A percentile compares a stretch with the other conserved stretches of the same genome.
These are phyloP conservation scores for Drosophila funebris DNA, from an alignment of 1,140 invertebrate species.

Conservation along the genomic window DNA sequence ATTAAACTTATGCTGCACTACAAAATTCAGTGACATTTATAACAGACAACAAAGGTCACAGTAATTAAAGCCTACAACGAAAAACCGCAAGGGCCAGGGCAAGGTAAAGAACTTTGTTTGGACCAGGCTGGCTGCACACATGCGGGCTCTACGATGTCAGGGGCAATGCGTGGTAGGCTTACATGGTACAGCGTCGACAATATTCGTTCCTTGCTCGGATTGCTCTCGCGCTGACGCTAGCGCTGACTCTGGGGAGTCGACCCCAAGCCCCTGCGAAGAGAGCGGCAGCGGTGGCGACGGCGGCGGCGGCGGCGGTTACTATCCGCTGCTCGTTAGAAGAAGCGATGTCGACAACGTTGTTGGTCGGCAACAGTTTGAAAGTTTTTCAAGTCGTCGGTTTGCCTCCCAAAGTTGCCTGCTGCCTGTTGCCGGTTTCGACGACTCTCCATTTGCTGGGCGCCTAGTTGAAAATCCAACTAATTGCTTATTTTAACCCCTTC, in stretches of 20 bases:
- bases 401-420: constrained; percentile 64
- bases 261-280: too few species aligned
- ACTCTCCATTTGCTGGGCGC: constrained; percentile 77
- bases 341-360: constrained; percentile 30
- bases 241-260: constrained; percentile 20
- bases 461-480: constrained; percentile 84
- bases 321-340: constrained; percentile 53
- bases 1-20: background rate
- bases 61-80: constrained; percentile 26
- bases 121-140: background rate
- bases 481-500: constrained; percentile 84
- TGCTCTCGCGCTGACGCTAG: constrained; percentile 21
- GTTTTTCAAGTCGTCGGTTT: constrained; percentile 69
- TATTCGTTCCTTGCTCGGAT: constrained; percentile 20
- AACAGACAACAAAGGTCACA: background rate
- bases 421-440: constrained; percentile 66
- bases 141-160: constrained; percentile 5
- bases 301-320: constrained; percentile 22
- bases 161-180: constrained; percentile 70
- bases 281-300: constrained; percentile 2
- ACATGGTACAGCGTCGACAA: constrained; percentile 34
- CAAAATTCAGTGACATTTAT: background rate
- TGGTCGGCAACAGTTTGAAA: constrained; percentile 74
- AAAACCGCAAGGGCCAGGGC: constrained; percentile 26
- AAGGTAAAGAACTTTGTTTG: background rate